Base-by-base conservation (phyloP, 2,797 vertebrate species). In the Lacerta viridis region DNA sequence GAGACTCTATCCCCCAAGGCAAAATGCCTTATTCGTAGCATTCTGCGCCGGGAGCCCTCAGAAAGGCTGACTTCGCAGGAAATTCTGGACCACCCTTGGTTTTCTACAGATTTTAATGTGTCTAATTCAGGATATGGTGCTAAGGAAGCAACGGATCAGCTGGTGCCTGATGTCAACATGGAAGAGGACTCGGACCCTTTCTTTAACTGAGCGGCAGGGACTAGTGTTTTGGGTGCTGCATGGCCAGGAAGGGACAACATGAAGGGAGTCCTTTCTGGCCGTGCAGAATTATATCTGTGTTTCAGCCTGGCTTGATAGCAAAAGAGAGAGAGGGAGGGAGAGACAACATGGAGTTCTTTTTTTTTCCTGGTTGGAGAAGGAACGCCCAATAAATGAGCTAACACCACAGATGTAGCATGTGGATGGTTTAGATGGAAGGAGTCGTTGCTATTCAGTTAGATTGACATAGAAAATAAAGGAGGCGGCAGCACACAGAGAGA, bases 31-130 rank as follows among this genome's bases (percentile, higher is more conserved):
- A 99, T 99, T 97, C 98, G 99, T 95, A 99, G 98, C 97, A 98
- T 99, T 92, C 98, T 99, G 88, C 98, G 99, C 80, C 97, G 99
- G 92, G 98, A 99, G 95, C 99, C 99, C n/a, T 96, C 98, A 0
- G 99, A 99, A 96, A 97, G 99, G 96, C 98, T 99, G 94, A 99
- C 99, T 86, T 99, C 99, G 27, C 98, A 98, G 95, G 99, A 99
- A 96, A 99, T 99, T 95, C 98, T 99, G 97, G 98, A 98, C 97
- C 99, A 99, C 96, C 99, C 99, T 17, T 99, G 99, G 99, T 99
- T 99, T 92, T 94, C 97, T 89, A 97, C 98, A 89, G 98, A 98
- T 95, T 97, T 98, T 84, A 97, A 97, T 39, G 96, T 98, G 93
- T 97, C 97, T 1, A 95, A 95, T 93, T 96, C 95, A 81, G 97